phyloP scores from a whole-genome alignment of 2,888 invertebrate genomes.

The Autographa pulchrina region DNA sequence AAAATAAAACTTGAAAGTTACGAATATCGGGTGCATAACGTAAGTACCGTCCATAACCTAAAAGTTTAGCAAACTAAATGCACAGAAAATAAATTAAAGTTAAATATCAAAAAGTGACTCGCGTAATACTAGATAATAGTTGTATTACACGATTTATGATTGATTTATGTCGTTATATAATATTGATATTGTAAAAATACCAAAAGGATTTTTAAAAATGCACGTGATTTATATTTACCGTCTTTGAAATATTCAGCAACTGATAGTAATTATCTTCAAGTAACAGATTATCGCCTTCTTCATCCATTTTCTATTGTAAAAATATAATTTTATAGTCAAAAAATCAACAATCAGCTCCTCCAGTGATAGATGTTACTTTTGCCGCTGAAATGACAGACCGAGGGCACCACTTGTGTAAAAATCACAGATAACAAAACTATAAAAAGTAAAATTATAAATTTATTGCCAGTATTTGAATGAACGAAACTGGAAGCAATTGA shows the following conservation, averaged over 20 bases:
- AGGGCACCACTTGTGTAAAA: constrained; percentile 46
- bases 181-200: constrained; percentile 67
- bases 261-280: constrained; percentile 96
- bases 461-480: constrained; percentile 25
- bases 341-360: constrained; percentile 54
- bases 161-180: constrained; percentile 66
- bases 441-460: background rate
- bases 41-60: constrained; percentile 64
- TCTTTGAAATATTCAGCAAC: constrained; percentile 95
- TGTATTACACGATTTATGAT: constrained; percentile 17
- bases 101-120: constrained; percentile 3
- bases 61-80: constrained; percentile 39
- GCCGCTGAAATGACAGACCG: constrained; percentile 65
- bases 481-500: background rate
- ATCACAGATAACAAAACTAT: constrained; percentile 40
- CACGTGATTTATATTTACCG: constrained; percentile 90
- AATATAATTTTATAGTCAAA: constrained; percentile 57
- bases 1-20: background rate
- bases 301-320: constrained; percentile 87
- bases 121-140: constrained; percentile 13
- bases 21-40: constrained; percentile 15
- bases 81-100: constrained; percentile 13
- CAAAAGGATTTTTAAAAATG: constrained; percentile 61
- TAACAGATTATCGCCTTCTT: constrained; percentile 91
- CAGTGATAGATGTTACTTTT: constrained; percentile 60